Evolutionary conservation across 2,113 vertebrate species (phyloP).

Genomic region (Cyprinodon brontotheroides): DNA sequence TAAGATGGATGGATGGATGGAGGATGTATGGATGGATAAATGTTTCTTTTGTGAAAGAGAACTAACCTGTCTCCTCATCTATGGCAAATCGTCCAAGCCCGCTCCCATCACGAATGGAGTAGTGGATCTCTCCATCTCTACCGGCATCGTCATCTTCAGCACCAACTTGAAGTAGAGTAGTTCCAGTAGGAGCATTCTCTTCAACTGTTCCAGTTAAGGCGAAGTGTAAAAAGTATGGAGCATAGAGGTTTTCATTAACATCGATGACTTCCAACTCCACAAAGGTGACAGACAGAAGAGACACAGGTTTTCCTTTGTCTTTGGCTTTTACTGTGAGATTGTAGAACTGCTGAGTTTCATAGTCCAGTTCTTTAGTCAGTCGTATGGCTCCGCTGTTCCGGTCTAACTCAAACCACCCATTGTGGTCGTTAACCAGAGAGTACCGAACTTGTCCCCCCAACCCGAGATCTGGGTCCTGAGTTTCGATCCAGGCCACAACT

Average conservation of each 20-base stretch:
- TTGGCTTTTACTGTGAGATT: constrained; percentile 94
- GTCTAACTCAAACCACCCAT: constrained; percentile 93
- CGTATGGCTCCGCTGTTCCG: constrained; percentile 90
- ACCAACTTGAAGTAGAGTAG: constrained; percentile 88
- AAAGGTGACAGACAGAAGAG: constrained; percentile 91
- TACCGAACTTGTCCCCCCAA: constrained; percentile 93
- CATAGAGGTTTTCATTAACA: constrained; percentile 95
- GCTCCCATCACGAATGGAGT: constrained; percentile 94
- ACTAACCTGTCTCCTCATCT: constrained; percentile 95
- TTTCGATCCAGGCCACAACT: constrained; percentile 94
- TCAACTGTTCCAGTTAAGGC: constrained; percentile 88
- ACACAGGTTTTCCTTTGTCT: constrained; percentile 92
- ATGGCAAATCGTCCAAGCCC: constrained; percentile 94
- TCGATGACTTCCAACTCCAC: constrained; percentile 97
- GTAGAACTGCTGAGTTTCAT: constrained; percentile 95
- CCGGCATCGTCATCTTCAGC: constrained; percentile 90
- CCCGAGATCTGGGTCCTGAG: constrained; percentile 92
- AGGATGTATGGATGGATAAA: too few relatives aligned
- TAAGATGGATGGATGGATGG: too few relatives aligned
- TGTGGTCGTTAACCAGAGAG: constrained; percentile 90
- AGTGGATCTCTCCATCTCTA: constrained; percentile 94
- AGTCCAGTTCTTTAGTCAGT: constrained; percentile 91
- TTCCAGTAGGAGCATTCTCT: constrained; percentile 91
- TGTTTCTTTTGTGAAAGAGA: constrained; percentile 6
- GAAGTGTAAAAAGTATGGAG: constrained; percentile 92